These are phyloP conservation scores for Diabrotica virgifera DNA, from an alignment of 1,140 invertebrate genomes.

Conservation along the genomic window DNA sequence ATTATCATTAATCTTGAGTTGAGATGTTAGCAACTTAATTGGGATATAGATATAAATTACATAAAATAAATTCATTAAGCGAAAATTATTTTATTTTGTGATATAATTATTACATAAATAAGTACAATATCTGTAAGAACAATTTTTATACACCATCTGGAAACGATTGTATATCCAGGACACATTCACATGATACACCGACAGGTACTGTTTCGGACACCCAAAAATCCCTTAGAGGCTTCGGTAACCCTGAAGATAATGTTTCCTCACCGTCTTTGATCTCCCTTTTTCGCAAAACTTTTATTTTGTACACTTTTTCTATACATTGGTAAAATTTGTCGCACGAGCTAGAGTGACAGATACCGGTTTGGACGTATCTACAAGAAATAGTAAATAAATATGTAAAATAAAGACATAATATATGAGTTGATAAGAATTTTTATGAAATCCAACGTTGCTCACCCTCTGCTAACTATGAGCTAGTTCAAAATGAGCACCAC, in stretches of 20 bases:
- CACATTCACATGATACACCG: slow-evolving; percentile 36
- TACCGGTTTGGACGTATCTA: slow-evolving; percentile 28
- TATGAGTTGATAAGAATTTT: too few relatives aligned
- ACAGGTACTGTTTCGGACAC: slow-evolving; percentile 27
- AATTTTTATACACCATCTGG: not conserved
- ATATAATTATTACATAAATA: not conserved
- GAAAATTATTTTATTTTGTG: not conserved
- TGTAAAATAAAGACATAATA: too few relatives aligned
- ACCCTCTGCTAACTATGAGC: too few relatives aligned
- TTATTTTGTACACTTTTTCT: slow-evolving; percentile 30
- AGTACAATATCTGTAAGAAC: too few relatives aligned
- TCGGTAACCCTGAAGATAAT: slow-evolving; percentile 19
- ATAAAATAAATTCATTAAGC: not conserved
- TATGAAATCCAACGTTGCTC: too few relatives aligned
- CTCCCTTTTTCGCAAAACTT: slow-evolving; percentile 26
- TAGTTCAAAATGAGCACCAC: too few relatives aligned
- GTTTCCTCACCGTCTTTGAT: slow-evolving; percentile 9
- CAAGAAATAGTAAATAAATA: not conserved
- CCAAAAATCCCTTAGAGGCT: slow-evolving; percentile 28
- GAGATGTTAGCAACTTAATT: too few relatives aligned
- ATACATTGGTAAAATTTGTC: slow-evolving; percentile 22
- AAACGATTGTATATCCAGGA: not conserved
- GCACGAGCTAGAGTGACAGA: slow-evolving; percentile 28
- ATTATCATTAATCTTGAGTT: too few relatives aligned
- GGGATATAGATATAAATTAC: not conserved